Percentiles rank a stretch among this genome's conserved stretches.
These are phyloP conservation scores for Drosophila bifasciata DNA, from an alignment of 1,140 invertebrate species.

Conservation along the genomic window DNA sequence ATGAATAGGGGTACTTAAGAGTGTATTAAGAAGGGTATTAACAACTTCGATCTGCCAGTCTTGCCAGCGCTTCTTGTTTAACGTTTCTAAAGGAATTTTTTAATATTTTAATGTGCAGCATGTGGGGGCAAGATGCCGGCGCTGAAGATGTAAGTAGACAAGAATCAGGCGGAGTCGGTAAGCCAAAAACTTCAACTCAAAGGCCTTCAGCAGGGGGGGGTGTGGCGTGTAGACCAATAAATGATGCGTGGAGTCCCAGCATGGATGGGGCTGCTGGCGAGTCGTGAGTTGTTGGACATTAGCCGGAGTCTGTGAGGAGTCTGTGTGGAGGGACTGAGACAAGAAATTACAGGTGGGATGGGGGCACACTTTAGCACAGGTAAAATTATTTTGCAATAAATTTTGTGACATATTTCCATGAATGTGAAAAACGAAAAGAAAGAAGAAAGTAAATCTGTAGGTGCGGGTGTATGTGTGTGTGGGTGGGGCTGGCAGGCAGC, in stretches of 20 bases:
- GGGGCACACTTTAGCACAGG: slow-evolving; percentile 31
- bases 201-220: background rate
- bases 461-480: background rate
- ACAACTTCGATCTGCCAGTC: no score
- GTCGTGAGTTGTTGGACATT: slow-evolving; percentile 21
- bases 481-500: slow-evolving; percentile 16
- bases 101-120: slow-evolving; percentile 74
- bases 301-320: slow-evolving; percentile 1
- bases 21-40: no score
- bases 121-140: background rate
- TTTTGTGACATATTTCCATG: slow-evolving; percentile 82
- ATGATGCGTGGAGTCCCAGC: slow-evolving; percentile 1
- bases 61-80: no score
- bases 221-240: background rate
- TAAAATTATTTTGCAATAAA: slow-evolving; percentile 83
- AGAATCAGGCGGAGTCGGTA: background rate
- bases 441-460: slow-evolving; percentile 22
- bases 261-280: slow-evolving; percentile 3
- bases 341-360: slow-evolving; percentile 44
- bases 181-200: background rate
- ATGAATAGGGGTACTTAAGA: no score
- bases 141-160: slow-evolving; percentile 10
- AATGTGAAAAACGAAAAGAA: slow-evolving; percentile 63
- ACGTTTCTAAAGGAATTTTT: slow-evolving; percentile 72
- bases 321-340: no score